These are phyloP conservation scores for Pedicia rivosa DNA, from an alignment of 2,888 invertebrate genomes.

Conservation along the genomic window DNA sequence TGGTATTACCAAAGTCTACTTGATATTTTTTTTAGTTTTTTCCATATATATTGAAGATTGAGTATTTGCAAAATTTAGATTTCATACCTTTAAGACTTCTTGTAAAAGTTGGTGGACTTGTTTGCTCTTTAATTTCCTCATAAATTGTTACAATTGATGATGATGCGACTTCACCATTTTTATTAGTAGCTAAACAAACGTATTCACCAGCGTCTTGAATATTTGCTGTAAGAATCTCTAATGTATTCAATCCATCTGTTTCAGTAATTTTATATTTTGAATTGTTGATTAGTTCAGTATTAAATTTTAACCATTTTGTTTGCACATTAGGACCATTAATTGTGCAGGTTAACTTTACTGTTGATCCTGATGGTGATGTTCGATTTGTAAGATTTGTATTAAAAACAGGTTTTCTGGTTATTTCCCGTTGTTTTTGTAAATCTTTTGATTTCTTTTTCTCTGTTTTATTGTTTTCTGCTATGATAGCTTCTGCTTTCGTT, in stretches of 20 bases:
- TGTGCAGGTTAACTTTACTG: constrained; percentile 64
- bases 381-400: constrained; percentile 55
- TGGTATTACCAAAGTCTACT: too few species aligned
- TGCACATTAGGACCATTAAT: constrained; percentile 52
- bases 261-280: constrained; percentile 28
- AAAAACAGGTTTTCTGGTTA: constrained; percentile 19
- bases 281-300: constrained; percentile 30
- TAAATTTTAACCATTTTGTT: constrained; percentile 60
- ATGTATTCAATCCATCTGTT: constrained; percentile 43
- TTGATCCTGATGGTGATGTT: constrained; percentile 54
- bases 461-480: neutral
- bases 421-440: constrained; percentile 4
- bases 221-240: constrained; percentile 53
- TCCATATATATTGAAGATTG: too few species aligned
- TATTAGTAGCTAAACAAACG: constrained; percentile 60
- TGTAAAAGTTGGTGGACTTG: constrained; percentile 30
- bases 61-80: too few species aligned
- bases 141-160: constrained; percentile 24
- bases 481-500: constrained; percentile 9
- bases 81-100: constrained; percentile 29
- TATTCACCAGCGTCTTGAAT: constrained; percentile 62
- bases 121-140: constrained; percentile 20
- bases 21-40: too few species aligned
- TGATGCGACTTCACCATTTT: constrained; percentile 28
- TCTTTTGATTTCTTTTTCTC: constrained; percentile 1